These are phyloP conservation scores for Acropternis orthonyx DNA, from an alignment of 2,797 vertebrate genomes.

Conservation along the genomic window DNA sequence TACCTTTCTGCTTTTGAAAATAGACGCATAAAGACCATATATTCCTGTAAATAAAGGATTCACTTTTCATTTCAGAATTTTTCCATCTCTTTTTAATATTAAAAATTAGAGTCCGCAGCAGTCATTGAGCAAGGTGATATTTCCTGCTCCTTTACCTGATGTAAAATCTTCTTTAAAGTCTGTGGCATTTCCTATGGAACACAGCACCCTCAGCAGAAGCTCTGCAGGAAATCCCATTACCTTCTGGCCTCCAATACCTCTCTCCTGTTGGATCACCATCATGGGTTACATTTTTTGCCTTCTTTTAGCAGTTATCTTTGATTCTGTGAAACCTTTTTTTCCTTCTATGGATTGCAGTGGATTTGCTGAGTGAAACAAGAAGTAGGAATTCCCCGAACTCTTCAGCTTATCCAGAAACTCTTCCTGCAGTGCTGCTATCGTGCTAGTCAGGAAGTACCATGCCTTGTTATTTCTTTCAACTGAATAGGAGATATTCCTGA, in stretches of 20 bases:
- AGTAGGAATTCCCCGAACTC: background rate
- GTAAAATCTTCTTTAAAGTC: background rate
- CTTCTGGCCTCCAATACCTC: background rate
- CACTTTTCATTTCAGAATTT: background rate
- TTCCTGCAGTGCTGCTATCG: background rate
- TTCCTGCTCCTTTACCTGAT: background rate
- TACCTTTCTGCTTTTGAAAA: conserved; percentile 8
- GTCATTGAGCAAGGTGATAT: background rate
- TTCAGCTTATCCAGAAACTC: background rate
- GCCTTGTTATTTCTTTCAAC: background rate
- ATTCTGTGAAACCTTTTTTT: background rate
- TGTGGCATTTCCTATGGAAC: background rate
- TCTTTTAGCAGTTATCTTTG: background rate
- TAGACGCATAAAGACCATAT: background rate
- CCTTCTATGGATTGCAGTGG: background rate
- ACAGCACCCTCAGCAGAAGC: background rate
- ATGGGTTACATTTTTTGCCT: background rate
- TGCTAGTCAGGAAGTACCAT: background rate
- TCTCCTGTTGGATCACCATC: background rate
- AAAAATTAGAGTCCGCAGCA: background rate
- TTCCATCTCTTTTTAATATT: background rate
- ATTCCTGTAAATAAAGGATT: background rate
- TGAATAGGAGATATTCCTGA: background rate
- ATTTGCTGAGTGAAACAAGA: background rate
- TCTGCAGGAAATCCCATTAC: background rate